A percentile compares a stretch with the other conserved stretches of the same genome.
Conservation (phyloP, 2,113 vertebrate species). For the Misgurnus mizolepis region DNA sequence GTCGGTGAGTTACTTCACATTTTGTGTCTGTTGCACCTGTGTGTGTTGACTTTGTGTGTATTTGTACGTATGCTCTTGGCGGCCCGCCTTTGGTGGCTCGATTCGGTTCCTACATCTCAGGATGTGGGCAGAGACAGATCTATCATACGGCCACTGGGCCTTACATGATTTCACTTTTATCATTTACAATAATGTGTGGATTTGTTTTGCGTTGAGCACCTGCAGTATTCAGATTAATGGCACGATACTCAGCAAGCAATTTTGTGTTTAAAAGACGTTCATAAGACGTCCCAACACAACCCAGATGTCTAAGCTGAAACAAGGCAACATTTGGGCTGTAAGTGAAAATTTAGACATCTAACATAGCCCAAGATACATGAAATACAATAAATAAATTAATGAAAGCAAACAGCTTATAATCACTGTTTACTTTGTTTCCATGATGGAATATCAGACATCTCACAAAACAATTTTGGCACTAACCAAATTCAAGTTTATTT, state of each 20-base stretch:
- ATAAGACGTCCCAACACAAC: no score
- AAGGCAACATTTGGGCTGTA: no score
- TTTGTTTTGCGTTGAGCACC: background rate
- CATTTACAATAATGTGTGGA: slow-evolving; percentile 5
- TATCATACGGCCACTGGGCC: background rate
- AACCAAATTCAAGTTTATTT: no score
- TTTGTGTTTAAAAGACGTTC: background rate
- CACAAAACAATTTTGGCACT: no score
- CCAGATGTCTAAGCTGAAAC: no score
- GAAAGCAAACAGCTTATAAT: no score
- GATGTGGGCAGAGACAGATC: slow-evolving; percentile 64
- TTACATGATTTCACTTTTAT: slow-evolving; percentile 34
- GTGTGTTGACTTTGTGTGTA: background rate
- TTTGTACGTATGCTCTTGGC: background rate
- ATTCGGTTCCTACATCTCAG: slow-evolving; percentile 66
- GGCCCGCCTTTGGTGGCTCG: slow-evolving; percentile 21
- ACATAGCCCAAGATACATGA: no score
- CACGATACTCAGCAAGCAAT: background rate
- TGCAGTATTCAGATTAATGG: background rate
- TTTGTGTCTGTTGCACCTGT: background rate
- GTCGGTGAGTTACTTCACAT: slow-evolving; percentile 69
- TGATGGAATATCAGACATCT: no score
- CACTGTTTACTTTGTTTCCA: no score
- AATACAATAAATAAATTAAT: no score
- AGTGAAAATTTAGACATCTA: no score